phyloP scores from a whole-genome alignment of 2,113 vertebrate genomes.

The Hemicordylus capensis region DNA sequence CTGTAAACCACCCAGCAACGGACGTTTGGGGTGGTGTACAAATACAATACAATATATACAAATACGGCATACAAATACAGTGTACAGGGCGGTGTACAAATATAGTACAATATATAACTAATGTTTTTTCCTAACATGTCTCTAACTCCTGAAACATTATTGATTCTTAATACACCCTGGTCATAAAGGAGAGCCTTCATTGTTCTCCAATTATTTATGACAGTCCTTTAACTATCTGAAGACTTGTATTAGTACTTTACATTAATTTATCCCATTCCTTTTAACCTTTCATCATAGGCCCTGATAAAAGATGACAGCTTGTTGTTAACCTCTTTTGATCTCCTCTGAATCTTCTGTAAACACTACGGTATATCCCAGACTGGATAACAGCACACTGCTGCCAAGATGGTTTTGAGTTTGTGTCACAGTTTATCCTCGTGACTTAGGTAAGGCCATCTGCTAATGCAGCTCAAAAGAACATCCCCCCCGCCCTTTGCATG shows the following conservation, averaged over 20 bases:
- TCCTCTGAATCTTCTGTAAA: not conserved
- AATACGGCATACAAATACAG: no score
- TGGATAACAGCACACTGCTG: not conserved
- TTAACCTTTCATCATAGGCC: not conserved
- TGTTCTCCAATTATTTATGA: not conserved
- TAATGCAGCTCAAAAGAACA: conserved; percentile 1
- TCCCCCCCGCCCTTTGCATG: not conserved
- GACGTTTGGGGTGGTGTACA: no score
- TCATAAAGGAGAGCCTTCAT: not conserved
- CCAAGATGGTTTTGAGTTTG: not conserved
- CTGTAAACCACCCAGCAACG: no score
- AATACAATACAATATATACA: no score
- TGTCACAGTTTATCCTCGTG: not conserved
- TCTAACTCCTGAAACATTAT: not conserved
- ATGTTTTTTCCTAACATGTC: not conserved
- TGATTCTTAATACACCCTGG: not conserved
- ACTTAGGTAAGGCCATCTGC: not conserved
- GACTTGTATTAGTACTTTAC: not conserved
- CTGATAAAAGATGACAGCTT: not conserved
- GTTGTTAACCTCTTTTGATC: not conserved
- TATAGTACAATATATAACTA: no score
- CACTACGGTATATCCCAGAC: not conserved
- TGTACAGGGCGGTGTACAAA: no score
- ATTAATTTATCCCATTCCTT: not conserved
- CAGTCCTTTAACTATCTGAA: not conserved